Base-by-base conservation (phyloP, 2,797 vertebrate species). In the Enteromius mattozi region DNA sequence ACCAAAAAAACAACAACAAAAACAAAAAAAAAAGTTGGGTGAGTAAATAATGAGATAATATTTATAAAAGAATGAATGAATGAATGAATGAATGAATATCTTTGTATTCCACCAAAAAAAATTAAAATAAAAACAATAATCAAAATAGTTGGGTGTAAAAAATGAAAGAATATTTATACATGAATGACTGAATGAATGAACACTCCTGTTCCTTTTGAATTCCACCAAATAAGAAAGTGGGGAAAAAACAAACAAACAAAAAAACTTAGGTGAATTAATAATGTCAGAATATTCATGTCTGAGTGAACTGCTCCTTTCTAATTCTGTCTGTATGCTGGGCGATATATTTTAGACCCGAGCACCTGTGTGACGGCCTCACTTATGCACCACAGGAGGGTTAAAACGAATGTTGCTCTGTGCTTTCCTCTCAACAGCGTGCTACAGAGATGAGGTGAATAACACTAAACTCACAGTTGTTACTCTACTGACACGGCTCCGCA, bases 401-500 rank as follows among this genome's bases (percentile, higher is more conserved):
- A 82, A 77, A 76, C 14, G 49, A 63, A 61, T 86, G 63, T 84
- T 61, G 65, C 70, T 47, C 40, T 42, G 70, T 54, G 45, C 59
- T 87, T 71, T 59, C 69, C 49, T 74, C 80, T 86, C 68, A 82
- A 86, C 76, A 63, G 59, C 65, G 33, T 49, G 66, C 68, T 81
- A 56, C 54, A 70, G 70, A 86, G 70, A 81, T 49, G 74, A 75
- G 82, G 76, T 82, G 86, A 89, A 84, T 82, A 86, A 85, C 87
- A 85, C 83, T 82, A 86, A 80, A 72, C 82, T 87, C 79, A 77
- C 77, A 88, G 79, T 84, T 89, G 83, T 88, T 89, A 72, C 81
- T 87, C 86, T 56, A 83, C 79, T 85, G 87, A 87, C 88, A 89
- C 79, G 69, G 56, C 77, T 88, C 81, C 70, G 86, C 89, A 89